Conservation (phyloP, 2,797 vertebrate species). For the Peromyscus nudipes region DNA sequence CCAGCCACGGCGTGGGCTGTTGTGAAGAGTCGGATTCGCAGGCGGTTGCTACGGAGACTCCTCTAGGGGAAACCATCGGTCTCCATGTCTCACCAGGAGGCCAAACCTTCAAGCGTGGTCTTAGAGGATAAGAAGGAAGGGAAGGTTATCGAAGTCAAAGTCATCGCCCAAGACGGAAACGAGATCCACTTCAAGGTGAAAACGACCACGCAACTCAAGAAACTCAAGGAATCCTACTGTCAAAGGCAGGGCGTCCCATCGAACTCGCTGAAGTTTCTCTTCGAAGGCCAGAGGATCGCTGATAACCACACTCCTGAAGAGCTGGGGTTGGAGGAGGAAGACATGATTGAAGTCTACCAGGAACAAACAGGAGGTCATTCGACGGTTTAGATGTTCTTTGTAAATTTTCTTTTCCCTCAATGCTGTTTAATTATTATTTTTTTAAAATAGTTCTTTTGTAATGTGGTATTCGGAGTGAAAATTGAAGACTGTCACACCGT, state of each 20-base stretch:
- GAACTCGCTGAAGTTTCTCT: not conserved
- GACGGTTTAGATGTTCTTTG: slow-evolving; percentile 88
- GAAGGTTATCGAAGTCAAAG: not conserved
- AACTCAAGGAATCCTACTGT: not conserved
- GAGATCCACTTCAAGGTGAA: not conserved
- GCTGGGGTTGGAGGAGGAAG: slow-evolving; percentile 99
- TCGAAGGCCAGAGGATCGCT: not conserved
- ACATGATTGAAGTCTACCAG: slow-evolving; percentile 99
- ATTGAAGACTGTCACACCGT: slow-evolving; percentile 88
- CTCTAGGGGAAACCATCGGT: not conserved
- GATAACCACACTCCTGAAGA: slow-evolving; percentile 75
- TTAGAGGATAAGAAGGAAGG: not conserved
- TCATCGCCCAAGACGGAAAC: not conserved
- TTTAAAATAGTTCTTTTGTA: slow-evolving; percentile 92
- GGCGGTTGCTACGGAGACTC: not conserved
- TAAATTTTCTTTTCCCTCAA: slow-evolving; percentile 86
- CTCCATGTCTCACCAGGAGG: not conserved
- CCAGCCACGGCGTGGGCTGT: not conserved
- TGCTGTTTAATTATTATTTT: slow-evolving; percentile 89
- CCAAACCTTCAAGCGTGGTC: not conserved
- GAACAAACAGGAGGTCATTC: slow-evolving; percentile 96
- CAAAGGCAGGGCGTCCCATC: not conserved
- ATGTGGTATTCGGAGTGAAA: slow-evolving; percentile 90
- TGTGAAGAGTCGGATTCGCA: not conserved
- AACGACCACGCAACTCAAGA: not conserved